phyloP scores from a whole-genome alignment of 2,888 invertebrate species.

The Coleophora deauratella region DNA sequence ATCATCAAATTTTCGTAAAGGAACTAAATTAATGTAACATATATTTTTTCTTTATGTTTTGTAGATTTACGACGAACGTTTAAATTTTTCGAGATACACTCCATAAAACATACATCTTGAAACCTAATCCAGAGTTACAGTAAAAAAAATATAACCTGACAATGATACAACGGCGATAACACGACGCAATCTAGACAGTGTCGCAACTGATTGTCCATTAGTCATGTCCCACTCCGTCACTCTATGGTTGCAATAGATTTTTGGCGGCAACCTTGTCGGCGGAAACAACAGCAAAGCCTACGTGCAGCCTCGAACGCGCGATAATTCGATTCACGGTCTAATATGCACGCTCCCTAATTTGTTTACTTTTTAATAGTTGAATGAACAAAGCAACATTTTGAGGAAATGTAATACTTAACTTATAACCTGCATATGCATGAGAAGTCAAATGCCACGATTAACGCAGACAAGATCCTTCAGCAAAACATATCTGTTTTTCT shows the following conservation, averaged over 20 bases:
- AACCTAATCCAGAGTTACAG: no score
- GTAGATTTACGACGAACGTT: no score
- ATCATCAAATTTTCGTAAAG: no score
- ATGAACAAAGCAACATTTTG: neutral
- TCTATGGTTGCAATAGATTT: conserved; percentile 47
- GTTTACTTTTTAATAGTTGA: conserved; percentile 19
- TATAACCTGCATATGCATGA: no score
- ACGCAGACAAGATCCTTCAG: neutral
- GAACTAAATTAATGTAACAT: no score
- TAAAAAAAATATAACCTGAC: neutral
- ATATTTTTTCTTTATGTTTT: no score
- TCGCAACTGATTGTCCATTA: conserved; percentile 56
- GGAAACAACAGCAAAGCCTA: conserved; percentile 35
- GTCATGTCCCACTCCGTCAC: conserved; percentile 54
- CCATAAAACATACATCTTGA: no score
- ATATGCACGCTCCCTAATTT: conserved; percentile 41
- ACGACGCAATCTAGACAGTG: conserved; percentile 29
- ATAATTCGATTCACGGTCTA: conserved; percentile 55
- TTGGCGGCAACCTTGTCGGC: conserved; percentile 25
- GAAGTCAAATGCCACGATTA: neutral
- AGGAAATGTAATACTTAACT: no score
- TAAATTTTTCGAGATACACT: no score
- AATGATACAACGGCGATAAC: conserved; percentile 4
- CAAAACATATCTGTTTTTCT: no score
- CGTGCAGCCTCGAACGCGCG: conserved; percentile 59